Conservation (phyloP, 2,888 invertebrate genomes). For the Netelia inedita region DNA sequence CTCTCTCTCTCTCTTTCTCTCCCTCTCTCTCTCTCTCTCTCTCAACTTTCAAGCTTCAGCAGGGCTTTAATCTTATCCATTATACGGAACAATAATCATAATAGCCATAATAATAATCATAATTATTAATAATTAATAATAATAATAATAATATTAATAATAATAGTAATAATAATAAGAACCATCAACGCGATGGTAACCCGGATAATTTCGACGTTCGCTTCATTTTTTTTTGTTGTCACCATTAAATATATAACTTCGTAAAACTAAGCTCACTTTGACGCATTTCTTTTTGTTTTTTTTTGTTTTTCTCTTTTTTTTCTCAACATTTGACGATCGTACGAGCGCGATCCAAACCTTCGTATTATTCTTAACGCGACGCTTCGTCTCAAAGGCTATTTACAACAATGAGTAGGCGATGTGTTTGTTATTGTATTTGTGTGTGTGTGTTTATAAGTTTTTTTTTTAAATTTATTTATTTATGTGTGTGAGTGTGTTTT, state of each 20-base stretch:
- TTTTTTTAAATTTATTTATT: too few species aligned
- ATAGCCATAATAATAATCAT: constrained; percentile 49
- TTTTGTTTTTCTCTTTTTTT: constrained; percentile 17
- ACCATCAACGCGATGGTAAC: constrained; percentile 78
- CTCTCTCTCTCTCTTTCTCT: constrained; percentile 16
- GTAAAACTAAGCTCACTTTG: constrained; percentile 66
- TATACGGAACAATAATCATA: constrained; percentile 73
- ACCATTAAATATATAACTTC: constrained; percentile 37
- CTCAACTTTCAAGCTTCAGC: constrained; percentile 26
- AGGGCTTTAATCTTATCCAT: constrained; percentile 71
- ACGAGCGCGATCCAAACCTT: not conserved
- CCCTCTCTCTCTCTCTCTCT: constrained; percentile 26
- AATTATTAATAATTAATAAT: constrained; percentile 61
- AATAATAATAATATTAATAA: constrained; percentile 62
- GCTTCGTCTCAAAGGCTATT: constrained; percentile 77
- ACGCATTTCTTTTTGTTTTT: constrained; percentile 44
- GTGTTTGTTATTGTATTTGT: constrained; percentile 14
- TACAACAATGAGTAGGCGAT: constrained; percentile 76
- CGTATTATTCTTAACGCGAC: constrained; percentile 36
- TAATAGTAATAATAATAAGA: constrained; percentile 72
- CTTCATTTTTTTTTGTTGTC: not conserved
- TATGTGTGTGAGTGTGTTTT: constrained; percentile 3
- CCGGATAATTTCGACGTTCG: constrained; percentile 66
- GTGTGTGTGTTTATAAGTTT: constrained; percentile 20
- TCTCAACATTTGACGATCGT: too few species aligned